Evolutionary conservation across 2,113 vertebrate genomes (phyloP).

Genomic region (Pholis gunnellus): DNA sequence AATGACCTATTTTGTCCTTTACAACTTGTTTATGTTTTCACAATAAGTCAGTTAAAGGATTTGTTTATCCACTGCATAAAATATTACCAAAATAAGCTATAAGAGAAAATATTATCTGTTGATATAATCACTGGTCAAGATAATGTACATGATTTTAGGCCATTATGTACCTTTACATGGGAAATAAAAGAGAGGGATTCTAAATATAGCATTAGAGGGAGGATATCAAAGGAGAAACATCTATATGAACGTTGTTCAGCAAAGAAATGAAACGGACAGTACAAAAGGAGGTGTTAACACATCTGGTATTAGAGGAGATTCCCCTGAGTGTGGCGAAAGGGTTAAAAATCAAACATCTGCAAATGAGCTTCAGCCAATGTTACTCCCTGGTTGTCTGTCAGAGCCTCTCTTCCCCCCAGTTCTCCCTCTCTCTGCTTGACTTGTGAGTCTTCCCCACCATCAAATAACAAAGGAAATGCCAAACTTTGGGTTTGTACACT

Average conservation of each 20-base stretch:
- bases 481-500: background rate
- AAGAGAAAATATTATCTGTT: background rate
- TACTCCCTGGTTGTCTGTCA: constrained; percentile 35
- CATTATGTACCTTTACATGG: background rate
- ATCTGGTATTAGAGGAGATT: background rate
- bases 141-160: background rate
- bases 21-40: too few relatives aligned
- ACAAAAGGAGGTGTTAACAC: constrained; percentile 26
- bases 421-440: constrained; percentile 20
- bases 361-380: constrained; percentile 46
- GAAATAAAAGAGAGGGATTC: background rate
- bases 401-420: constrained; percentile 6
- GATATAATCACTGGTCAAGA: background rate
- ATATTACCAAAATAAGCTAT: background rate
- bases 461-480: constrained; percentile 20
- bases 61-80: background rate
- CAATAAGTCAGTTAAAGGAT: background rate
- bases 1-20: background rate
- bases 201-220: background rate
- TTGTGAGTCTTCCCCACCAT: constrained; percentile 15
- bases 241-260: constrained; percentile 10
- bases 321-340: constrained; percentile 10
- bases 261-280: constrained; percentile 25
- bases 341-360: constrained; percentile 47
- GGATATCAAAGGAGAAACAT: background rate